Evolutionary conservation across 2,113 vertebrate genomes (phyloP), one percentile per base, ranked within the genome.

Genomic region (Lethenteron reissneri): DNA sequence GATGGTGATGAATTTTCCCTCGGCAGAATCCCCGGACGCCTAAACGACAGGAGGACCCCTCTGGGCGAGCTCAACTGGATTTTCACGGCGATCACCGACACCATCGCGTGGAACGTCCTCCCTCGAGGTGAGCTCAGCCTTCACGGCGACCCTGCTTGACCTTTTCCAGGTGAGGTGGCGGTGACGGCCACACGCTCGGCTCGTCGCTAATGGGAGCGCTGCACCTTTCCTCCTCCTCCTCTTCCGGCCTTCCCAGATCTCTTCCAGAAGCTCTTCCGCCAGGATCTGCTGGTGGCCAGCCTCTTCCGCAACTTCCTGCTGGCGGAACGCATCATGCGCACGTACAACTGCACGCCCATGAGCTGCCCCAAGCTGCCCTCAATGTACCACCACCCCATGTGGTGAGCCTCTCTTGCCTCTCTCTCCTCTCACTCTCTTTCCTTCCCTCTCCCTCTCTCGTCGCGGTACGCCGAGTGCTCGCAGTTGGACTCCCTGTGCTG

Each of bases 61-160:
- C 83, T 99, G 71, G 94, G 94, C 57, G 94, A 99, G 74, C 87
- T 99, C 75, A 99, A 99, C 78, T 99, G 94, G 94, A 96, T 99
- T 81, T 99, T 99, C 83, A 99, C 92, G 0, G 94, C 94, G 14
- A 99, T 99, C 81, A 99, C 94, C 0, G 94, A 99, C 81, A 99
- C 94, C 56, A 99, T 99, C 1, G 94, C 94, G 0, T 99, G 94
- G 94, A 99, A 99, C 0, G 92, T 99, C 71, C 81, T 99, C 74
- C 94, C 94, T 1, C 83, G 94, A 84, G 94, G 94, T 99, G 72
- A 77, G 79, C 19, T 19, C 15, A 8, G 15, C 15, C 8, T n/a
- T n/a, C 8, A 41, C 41, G 8, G 15, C 15, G 15, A 68, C 62
- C 62, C 62, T 8, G 19, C 8, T 25, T 57, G 58, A n/a, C n/a